Base-by-base conservation (phyloP, 2,888 invertebrate genomes). In the Coelopa pilipes region DNA sequence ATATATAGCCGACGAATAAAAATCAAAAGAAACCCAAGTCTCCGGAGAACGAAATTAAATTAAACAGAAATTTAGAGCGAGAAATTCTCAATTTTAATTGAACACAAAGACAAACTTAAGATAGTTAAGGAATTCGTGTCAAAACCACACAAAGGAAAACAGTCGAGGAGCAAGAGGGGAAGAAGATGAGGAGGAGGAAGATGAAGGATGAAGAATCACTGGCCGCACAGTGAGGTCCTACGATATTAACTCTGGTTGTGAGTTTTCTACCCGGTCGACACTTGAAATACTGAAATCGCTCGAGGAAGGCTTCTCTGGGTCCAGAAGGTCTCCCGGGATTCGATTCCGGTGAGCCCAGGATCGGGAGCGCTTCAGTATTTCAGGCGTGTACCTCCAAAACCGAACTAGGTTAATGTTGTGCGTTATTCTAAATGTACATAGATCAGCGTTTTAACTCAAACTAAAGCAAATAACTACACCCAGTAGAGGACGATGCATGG, bases 401-500 rank as follows among this genome's bases (percentile, higher is more conserved):
- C 78, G 78, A 75, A 80, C 80, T 79, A 79, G 79, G 55, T 77
- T 60, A 80, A 80, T 82, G 80, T 84, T 84, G 84, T 82, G 80
- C 80, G 82, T 83, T 82, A 83, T 82, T 84, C 83, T 80, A 84
- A 84, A 80, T 80, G 79, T 80, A 82, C 79, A 84, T 80, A 80
- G 79, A 74, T 77, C 79, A 76, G 79, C 81, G 80, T 78, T 73
- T 77, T 74, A 77, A 76, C 72, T 72, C 63, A 76, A 76, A 70
- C 45, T 34, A 70, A 62, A 55, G 62, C 53, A 76, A 70, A 75
- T 62, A 63, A 72, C 75, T 70, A 60, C 34, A 76, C 72, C 65
- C 76, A 65, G 59, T 66, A 74, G 59, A 69, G 60, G 47, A 21
- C 60, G 63, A 55, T 34, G 34, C 34, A 34, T 34, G 34, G 34